Base-by-base conservation (phyloP, 2,113 vertebrate species). In the Apodemus sylvaticus region DNA sequence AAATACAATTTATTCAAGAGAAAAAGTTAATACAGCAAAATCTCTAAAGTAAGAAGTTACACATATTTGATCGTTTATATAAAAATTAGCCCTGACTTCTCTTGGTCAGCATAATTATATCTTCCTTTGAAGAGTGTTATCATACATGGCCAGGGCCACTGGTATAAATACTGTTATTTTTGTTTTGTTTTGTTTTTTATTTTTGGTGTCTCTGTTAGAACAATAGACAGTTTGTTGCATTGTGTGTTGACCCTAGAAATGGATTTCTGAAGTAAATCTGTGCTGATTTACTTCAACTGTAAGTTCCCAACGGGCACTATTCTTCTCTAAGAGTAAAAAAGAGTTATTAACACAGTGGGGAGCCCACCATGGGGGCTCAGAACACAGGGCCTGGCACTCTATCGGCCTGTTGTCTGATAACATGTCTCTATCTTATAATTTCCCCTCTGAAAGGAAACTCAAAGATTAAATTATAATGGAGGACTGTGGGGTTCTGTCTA, bases 361-460 rank as follows among this genome's bases (percentile, higher is more conserved):
- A 64, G 22, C 55, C 74, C 70, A 55, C 36, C 1, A 0, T 0
- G 1, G 62, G 73, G 53, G 42, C 79, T 93, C 39, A 26, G 94
- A 93, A 76, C 90, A 88, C 0, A 89, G 73, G 55, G 26, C 66
- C 36, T 74, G 24, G 8, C 29, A 51, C 36, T 24, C 39, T 85
- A 90, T 42, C 58, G 53, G 71, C 74, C 87, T 91, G 53, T 60
- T 85, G 36, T 76, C 87, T 62, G 83, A 81, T 62, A 77, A 87
- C 5, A 86, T 0, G 0, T 16, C 45, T 94, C 70, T 71, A 19
- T 86, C 24, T 87, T 86, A 93, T 42, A 45, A 94, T 94, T 81
- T 94, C 58, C 62, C 74, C n/a, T 93, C 64, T 79, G 53, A 93
- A 95, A 97, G 48, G 62, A 76, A 95, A 96, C 96, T 85, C 51